Conservation (phyloP, 2,797 vertebrate genomes). For the Cossypha niveicapilla region DNA sequence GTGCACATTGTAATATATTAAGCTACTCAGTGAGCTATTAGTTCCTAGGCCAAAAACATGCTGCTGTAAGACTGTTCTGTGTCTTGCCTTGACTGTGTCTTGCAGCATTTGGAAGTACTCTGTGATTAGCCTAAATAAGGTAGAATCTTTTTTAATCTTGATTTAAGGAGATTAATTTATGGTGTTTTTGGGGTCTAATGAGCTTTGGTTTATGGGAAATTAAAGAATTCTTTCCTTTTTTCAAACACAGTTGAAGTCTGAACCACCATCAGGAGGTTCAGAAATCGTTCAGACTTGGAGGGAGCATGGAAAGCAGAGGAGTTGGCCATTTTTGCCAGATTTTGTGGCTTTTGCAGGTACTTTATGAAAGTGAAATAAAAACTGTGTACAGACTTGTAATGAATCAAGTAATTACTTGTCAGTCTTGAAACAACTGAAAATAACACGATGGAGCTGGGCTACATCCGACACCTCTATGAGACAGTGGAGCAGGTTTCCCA, state of each 20-base stretch:
- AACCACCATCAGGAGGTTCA: background rate
- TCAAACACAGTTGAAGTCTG: background rate
- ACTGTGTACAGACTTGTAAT: background rate
- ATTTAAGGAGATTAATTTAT: background rate
- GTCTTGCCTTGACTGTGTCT: background rate
- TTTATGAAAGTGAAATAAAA: background rate
- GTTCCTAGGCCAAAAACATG: background rate
- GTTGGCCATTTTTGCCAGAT: background rate
- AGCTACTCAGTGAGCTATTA: background rate
- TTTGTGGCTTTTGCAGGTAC: background rate
- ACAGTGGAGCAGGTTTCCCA: background rate
- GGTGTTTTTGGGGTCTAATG: background rate
- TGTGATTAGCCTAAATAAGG: background rate
- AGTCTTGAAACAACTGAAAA: background rate
- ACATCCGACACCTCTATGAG: background rate
- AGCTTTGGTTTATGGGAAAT: background rate
- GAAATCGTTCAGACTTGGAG: background rate
- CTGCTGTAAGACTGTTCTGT: background rate
- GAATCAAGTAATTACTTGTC: background rate
- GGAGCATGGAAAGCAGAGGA: background rate
- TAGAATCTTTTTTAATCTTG: background rate
- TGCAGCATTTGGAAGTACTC: background rate
- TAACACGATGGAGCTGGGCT: rapidly evolving
- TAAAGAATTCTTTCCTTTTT: background rate
- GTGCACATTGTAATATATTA: background rate